Evolutionary conservation across 2,797 vertebrate species (phyloP).

Genomic region (Caiman crocodilus): DNA sequence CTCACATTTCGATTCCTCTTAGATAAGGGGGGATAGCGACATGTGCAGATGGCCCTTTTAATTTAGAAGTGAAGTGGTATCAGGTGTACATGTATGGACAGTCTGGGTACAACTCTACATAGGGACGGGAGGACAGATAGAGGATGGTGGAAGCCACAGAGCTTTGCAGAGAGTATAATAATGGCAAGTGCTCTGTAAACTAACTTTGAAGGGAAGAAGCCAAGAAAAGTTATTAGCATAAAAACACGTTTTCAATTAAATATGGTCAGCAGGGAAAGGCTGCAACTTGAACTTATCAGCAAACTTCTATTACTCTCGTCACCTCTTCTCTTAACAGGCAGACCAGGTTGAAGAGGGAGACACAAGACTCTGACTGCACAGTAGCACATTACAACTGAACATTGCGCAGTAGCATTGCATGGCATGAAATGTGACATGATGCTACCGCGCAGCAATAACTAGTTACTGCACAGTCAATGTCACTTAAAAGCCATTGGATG

Average conservation of each 20-base stretch:
- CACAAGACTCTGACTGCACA: no score
- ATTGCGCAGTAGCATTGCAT: no score
- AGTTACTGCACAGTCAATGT: no score
- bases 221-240: neutral
- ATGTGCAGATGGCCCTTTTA: neutral
- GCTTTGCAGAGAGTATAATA: neutral
- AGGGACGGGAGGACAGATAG: neutral
- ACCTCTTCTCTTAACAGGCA: no score
- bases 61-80: neutral
- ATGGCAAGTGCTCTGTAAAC: neutral
- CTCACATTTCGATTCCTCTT: neutral
- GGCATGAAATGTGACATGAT: no score
- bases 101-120: neutral
- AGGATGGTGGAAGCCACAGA: neutral
- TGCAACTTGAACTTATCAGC: neutral
- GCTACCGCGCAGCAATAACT: no score
- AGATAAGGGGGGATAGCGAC: neutral
- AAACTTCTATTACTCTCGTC: neutral
- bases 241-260: neutral
- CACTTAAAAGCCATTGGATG: no score
- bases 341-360: no score
- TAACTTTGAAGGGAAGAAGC: neutral
- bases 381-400: no score
- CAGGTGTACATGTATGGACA: neutral
- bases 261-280: neutral